Conservation (phyloP, 2,797 vertebrate species). For the Crax fasciolata region DNA sequence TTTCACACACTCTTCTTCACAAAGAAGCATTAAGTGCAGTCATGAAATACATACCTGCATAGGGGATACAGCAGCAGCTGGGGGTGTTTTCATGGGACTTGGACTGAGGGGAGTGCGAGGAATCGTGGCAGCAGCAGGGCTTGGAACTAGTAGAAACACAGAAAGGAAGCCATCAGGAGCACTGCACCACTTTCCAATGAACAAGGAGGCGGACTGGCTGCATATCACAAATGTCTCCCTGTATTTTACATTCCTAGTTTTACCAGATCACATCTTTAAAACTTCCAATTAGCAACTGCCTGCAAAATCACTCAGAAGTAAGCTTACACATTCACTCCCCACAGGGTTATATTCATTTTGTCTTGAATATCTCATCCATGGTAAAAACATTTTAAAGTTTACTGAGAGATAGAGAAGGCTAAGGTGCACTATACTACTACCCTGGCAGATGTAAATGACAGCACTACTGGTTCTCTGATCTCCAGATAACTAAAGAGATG, state of each 20-base stretch:
- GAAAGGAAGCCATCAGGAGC: not conserved
- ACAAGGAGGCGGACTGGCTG: not conserved
- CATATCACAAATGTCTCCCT: not conserved
- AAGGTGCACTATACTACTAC: slow-evolving; percentile 21
- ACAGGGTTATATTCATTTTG: slow-evolving; percentile 32
- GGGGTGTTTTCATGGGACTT: slow-evolving; percentile 96
- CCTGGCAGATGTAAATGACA: slow-evolving; percentile 33
- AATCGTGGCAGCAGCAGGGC: slow-evolving; percentile 84
- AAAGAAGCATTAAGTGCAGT: not conserved
- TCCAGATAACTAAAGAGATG: not conserved
- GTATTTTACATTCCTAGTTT: slow-evolving; percentile 17
- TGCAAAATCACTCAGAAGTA: slow-evolving; percentile 34
- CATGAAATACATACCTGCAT: slow-evolving; percentile 88
- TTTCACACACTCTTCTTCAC: not conserved
- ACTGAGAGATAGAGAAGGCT: slow-evolving; percentile 16
- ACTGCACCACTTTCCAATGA: not conserved
- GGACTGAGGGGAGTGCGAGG: slow-evolving; percentile 96
- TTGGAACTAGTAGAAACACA: slow-evolving; percentile 75
- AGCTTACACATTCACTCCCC: slow-evolving; percentile 48
- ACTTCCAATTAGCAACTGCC: slow-evolving; percentile 51
- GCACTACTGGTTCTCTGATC: slow-evolving; percentile 24
- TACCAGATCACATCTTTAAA: slow-evolving; percentile 32
- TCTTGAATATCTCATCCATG: not conserved
- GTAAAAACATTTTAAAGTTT: not conserved
- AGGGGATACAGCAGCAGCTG: slow-evolving; percentile 94